Percentiles rank a stretch among this genome's conserved stretches.
Evolutionary conservation across 2,797 vertebrate species (phyloP).

Genomic region (Anguilla anguilla): DNA sequence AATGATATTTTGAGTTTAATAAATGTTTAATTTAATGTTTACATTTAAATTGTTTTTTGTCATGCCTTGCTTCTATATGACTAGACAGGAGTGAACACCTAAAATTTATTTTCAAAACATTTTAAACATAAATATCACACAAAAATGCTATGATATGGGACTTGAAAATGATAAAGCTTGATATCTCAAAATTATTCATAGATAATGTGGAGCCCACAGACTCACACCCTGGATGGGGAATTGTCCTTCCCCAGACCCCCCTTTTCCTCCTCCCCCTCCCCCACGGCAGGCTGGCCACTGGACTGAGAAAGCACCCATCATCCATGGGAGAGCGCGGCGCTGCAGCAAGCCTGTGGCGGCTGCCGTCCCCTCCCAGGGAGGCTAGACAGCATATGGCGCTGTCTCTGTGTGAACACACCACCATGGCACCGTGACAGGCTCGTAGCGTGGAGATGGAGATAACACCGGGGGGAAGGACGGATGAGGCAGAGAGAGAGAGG

Average conservation of each 20-base stretch:
- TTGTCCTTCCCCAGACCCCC: neutral
- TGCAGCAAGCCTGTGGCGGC: conserved; percentile 44
- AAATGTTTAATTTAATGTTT: too few species aligned
- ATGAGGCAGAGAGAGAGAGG: conserved; percentile 22
- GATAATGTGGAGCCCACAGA: conserved; percentile 12
- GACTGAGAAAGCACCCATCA: neutral
- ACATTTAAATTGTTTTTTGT: neutral
- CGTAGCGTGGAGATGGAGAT: conserved; percentile 39
- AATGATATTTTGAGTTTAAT: neutral
- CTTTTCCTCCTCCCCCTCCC: conserved; percentile 9
- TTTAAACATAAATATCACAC: neutral
- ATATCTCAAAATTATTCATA: conserved; percentile 25
- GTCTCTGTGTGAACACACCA: conserved; percentile 74
- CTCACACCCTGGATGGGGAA: neutral
- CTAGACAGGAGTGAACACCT: neutral
- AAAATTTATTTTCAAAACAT: neutral
- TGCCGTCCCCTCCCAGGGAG: conserved; percentile 57
- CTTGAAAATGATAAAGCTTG: neutral
- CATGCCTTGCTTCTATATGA: neutral
- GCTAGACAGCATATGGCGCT: conserved; percentile 79
- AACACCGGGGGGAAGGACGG: conserved; percentile 29
- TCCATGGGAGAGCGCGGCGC: conserved; percentile 44
- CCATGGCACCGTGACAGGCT: conserved; percentile 66
- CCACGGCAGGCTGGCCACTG: neutral
- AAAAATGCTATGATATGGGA: neutral